Evolutionary conservation across 1,140 invertebrate genomes (phyloP).

Genomic region (Drosophila sechellia): DNA sequence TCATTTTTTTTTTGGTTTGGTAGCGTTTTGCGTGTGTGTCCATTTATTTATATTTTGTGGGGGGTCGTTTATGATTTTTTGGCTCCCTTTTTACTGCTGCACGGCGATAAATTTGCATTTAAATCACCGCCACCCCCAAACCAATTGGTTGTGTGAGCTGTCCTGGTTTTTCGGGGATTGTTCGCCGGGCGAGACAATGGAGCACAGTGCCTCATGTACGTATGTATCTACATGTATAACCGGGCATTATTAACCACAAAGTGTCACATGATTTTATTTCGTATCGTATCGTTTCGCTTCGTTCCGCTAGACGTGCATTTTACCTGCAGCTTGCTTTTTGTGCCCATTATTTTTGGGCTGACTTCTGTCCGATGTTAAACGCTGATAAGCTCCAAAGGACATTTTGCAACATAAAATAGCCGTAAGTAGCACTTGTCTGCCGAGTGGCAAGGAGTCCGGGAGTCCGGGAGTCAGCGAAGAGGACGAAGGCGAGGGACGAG

Average conservation of each 20-base stretch:
- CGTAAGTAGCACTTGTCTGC: conserved; percentile 77
- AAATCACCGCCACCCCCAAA: conserved; percentile 67
- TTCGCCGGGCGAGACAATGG: conserved; percentile 36
- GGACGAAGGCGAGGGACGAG: too few species aligned
- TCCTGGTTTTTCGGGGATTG: conserved; percentile 46
- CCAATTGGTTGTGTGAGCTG: conserved; percentile 48
- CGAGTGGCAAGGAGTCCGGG: conserved; percentile 25
- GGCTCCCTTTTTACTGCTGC: conserved; percentile 65
- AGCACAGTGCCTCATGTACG: conserved; percentile 1
- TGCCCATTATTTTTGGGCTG: conserved; percentile 68
- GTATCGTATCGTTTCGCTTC: conserved; percentile 26
- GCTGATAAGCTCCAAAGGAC: conserved; percentile 77
- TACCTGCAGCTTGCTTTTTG: conserved; percentile 70
- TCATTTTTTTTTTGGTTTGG: conserved; percentile 27
- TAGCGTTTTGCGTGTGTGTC: conserved; percentile 36
- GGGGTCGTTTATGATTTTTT: conserved; percentile 48
- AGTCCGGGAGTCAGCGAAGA: conserved; percentile 9
- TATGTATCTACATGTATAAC: conserved; percentile 28
- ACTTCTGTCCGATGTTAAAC: conserved; percentile 65
- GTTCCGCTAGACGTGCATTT: conserved; percentile 57
- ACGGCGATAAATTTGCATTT: conserved; percentile 83
- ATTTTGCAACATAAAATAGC: conserved; percentile 79
- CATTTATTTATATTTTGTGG: conserved; percentile 59
- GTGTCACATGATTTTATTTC: conserved; percentile 83
- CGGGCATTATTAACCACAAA: conserved; percentile 80